Evolutionary conservation across 2,113 vertebrate genomes (phyloP), one percentile per base, ranked within the genome.

Genomic region (Myiozetetes cayanensis): DNA sequence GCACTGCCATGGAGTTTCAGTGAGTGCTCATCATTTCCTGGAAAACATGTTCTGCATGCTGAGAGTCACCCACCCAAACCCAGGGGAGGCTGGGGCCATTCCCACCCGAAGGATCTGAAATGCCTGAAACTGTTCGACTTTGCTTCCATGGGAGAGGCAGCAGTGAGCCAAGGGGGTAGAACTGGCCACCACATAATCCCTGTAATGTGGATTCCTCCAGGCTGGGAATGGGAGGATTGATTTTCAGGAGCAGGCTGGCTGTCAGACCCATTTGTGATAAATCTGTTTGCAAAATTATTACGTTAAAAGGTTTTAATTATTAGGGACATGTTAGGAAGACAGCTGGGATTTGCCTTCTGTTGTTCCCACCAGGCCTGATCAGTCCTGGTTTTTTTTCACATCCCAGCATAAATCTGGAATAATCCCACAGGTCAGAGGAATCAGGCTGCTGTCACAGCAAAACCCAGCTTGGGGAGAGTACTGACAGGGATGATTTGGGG

Each of bases 261-360:
- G 85, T 93, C 95, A 92, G 92, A 85, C 63, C 59, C 50, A 61
- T 68, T 89, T 73, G 53, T 83, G 88, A 92, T 30, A 95, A 95
- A 90, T 73, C 66, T 46, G 2, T 89, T 85, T 68, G 81, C 89
- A 91, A 89, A 92, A 94, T 90, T 78, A 94, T 82, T 73, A 68
- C 53, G 87, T 93, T 96, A 89, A 94, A 97, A 94, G 91, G 89
- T 82, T 94, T 92, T 92, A 82, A 91, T 94, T 93, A 85, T 91
- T 82, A 85, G 87, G 89, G 94, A 93, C 91, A 76, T 5, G 10
- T 79, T 46, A 75, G 89, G 84, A 53, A 85, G 94, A 68, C 94
- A 94, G 77, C 91, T 95, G 96, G 89, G 80, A 90, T 88, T 92
- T 80, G 93, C 91, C 89, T 89, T 92, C 87, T 94, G 89, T 82